Conservation (phyloP, 2,113 vertebrate genomes). For the Pholis gunnellus region DNA sequence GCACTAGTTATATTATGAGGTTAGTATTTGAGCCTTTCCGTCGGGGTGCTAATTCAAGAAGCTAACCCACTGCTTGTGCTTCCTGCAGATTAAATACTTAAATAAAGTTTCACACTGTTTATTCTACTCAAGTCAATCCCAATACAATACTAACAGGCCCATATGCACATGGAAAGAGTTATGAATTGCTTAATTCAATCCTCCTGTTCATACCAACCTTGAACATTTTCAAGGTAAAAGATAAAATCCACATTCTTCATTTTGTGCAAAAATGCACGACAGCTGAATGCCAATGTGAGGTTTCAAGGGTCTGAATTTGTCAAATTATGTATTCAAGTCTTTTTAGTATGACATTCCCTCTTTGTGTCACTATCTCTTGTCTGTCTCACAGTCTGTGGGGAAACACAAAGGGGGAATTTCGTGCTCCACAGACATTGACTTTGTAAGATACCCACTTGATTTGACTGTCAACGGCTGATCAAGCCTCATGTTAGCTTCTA, state of each 20-base stretch:
- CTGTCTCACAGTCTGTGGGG: not conserved
- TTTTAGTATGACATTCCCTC: not conserved
- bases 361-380: not conserved
- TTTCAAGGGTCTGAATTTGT: not conserved
- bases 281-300: not conserved
- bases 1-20: not conserved
- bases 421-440: not conserved
- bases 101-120: not conserved
- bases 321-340: not conserved
- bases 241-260: not conserved
- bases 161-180: not conserved
- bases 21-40: not conserved
- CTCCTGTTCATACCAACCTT: not conserved
- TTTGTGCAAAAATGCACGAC: not conserved
- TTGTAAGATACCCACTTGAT: not conserved
- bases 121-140: not conserved
- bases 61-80: not conserved
- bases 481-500: not conserved
- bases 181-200: not conserved
- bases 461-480: not conserved
- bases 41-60: not conserved
- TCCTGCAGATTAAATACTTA: not conserved
- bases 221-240: not conserved
- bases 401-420: slow-evolving; percentile 5
- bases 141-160: not conserved